Percentiles rank a stretch among this genome's conserved stretches.
Conservation (phyloP, 2,797 vertebrate species). For the Paguma larvata region DNA sequence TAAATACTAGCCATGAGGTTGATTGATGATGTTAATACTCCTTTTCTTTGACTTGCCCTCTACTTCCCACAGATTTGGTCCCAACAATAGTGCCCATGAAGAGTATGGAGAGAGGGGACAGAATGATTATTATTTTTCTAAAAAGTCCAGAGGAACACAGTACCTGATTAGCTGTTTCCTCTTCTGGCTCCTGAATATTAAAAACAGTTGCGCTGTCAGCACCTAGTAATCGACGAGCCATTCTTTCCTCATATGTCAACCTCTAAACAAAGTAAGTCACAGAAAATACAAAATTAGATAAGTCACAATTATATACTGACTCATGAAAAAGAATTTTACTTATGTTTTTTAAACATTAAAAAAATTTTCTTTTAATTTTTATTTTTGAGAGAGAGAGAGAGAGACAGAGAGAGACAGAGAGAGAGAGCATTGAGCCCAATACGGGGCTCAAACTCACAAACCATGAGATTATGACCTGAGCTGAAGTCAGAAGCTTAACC, state of each 20-base stretch:
- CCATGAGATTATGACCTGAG: too few relatives aligned
- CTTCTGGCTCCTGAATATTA: conserved; percentile 94
- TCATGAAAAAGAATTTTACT: neutral
- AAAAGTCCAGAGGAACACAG: neutral
- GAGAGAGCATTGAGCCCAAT: too few relatives aligned
- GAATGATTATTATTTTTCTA: neutral
- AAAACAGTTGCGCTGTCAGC: conserved; percentile 97
- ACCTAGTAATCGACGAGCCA: conserved; percentile 97
- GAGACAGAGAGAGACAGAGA: too few relatives aligned
- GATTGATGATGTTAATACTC: neutral
- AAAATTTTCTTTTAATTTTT: too few relatives aligned
- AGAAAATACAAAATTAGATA: neutral
- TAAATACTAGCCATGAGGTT: neutral
- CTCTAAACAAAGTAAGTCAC: conserved; percentile 89
- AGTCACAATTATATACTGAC: neutral
- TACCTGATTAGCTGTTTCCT: conserved; percentile 94
- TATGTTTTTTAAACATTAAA: too few relatives aligned
- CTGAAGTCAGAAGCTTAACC: too few relatives aligned
- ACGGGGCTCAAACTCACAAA: too few relatives aligned
- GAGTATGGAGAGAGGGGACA: neutral
- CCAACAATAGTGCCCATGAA: neutral
- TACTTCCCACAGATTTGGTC: neutral
- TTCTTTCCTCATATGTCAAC: conserved; percentile 99
- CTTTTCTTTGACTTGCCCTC: neutral
- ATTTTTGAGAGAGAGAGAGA: too few relatives aligned